Evolutionary conservation across 2,888 invertebrate species (phyloP).

Genomic region (Omphaloscelis lunosa): DNA sequence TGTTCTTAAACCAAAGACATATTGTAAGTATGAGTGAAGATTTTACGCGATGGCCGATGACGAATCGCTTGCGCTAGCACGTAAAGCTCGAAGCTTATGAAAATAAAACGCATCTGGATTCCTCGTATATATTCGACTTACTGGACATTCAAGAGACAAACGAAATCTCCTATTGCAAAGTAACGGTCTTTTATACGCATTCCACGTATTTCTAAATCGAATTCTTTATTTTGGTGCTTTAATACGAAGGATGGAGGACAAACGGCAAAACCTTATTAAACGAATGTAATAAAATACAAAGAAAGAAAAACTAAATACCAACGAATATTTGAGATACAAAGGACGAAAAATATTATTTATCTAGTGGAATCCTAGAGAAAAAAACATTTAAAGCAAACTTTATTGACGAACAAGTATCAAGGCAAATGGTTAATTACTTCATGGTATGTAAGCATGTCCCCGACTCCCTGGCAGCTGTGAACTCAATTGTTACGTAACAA

Average conservation of each 20-base stretch:
- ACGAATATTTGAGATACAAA: constrained; percentile 9
- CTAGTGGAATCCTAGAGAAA: constrained; percentile 11
- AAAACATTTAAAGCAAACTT: constrained; percentile 20
- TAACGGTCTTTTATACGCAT: neutral
- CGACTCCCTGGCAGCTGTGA: constrained; percentile 47
- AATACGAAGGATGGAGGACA: neutral
- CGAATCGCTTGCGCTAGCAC: neutral
- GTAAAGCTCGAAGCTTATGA: neutral
- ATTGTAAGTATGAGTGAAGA: neutral
- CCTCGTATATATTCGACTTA: neutral
- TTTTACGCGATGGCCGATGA: neutral
- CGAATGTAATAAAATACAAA: constrained; percentile 9
- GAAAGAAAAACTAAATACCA: constrained; percentile 5
- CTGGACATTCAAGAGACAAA: neutral
- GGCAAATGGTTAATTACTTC: constrained; percentile 54
- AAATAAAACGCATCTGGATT: neutral
- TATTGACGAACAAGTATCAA: constrained; percentile 24
- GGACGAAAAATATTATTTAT: neutral
- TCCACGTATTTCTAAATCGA: neutral
- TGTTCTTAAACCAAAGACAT: neutral
- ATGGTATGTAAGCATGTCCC: constrained; percentile 49
- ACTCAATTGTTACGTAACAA: constrained; percentile 52
- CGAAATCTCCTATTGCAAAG: neutral
- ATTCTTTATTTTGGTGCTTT: constrained; percentile 19
- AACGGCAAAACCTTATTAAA: constrained; percentile 1